Evolutionary conservation across 2,113 vertebrate species (phyloP).

Genomic region (Lates calcarifer): DNA sequence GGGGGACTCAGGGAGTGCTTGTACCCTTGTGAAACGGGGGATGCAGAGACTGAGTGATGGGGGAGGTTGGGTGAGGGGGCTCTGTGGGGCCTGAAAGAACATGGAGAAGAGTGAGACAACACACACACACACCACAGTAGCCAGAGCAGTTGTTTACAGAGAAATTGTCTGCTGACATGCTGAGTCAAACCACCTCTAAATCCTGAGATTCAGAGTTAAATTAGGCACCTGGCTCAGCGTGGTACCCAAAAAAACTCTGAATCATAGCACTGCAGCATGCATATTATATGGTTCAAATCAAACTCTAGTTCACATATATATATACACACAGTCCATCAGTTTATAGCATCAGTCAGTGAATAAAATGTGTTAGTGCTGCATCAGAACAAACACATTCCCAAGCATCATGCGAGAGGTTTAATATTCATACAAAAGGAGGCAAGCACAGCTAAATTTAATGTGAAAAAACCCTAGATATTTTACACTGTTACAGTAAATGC

Average conservation of each 20-base stretch:
- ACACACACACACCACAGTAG: conserved; percentile 54
- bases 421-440: neutral
- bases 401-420: conserved; percentile 52
- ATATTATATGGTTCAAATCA: neutral
- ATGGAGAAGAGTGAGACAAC: conserved; percentile 83
- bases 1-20: conserved; percentile 74
- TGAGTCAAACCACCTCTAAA: neutral
- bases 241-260: neutral
- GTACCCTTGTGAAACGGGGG: conserved; percentile 88
- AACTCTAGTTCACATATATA: neutral
- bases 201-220: neutral
- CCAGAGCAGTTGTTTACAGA: neutral
- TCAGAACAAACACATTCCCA: conserved; percentile 8
- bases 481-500: neutral
- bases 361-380: conserved; percentile 32
- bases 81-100: conserved; percentile 86
- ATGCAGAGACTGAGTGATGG: conserved; percentile 84
- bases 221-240: neutral
- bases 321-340: neutral
- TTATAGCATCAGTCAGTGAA: conserved; percentile 6
- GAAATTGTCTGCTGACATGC: conserved; percentile 15
- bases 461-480: neutral
- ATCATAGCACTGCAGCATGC: conserved; percentile 37
- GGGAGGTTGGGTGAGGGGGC: conserved; percentile 86
- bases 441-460: conserved; percentile 8